Evolutionary conservation across 2,113 vertebrate genomes (phyloP).

Genomic region (Macrotis lagotis): DNA sequence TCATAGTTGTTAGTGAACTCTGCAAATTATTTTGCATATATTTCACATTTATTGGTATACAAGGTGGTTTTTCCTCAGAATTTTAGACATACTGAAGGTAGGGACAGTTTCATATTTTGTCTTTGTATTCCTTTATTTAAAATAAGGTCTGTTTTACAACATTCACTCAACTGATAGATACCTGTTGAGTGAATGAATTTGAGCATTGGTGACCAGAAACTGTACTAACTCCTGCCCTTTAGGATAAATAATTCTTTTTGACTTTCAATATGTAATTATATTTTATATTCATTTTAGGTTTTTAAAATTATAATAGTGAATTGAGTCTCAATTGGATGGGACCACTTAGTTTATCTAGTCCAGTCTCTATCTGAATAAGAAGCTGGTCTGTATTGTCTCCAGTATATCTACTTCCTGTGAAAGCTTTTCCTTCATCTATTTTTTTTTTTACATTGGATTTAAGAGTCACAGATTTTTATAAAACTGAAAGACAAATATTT

Average conservation of each 20-base stretch:
- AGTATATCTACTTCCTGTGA: background rate
- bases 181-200: background rate
- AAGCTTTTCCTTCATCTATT: background rate
- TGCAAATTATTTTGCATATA: background rate
- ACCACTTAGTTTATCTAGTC: background rate
- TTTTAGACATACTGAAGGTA: conserved; percentile 5
- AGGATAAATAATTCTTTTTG: background rate
- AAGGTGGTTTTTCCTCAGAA: background rate
- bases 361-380: background rate
- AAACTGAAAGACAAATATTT: background rate
- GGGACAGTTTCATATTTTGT: background rate
- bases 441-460: background rate
- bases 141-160: background rate
- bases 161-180: background rate
- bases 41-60: background rate
- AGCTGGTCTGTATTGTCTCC: background rate
- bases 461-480: background rate
- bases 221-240: background rate
- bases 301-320: background rate
- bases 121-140: background rate
- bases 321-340: background rate
- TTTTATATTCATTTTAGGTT: background rate
- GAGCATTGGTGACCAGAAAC: background rate
- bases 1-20: background rate
- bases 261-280: background rate